Evolutionary conservation across 2,113 vertebrate species (phyloP), one percentile per base, ranked within the genome.

Genomic region (Hippopotamus amphibius): DNA sequence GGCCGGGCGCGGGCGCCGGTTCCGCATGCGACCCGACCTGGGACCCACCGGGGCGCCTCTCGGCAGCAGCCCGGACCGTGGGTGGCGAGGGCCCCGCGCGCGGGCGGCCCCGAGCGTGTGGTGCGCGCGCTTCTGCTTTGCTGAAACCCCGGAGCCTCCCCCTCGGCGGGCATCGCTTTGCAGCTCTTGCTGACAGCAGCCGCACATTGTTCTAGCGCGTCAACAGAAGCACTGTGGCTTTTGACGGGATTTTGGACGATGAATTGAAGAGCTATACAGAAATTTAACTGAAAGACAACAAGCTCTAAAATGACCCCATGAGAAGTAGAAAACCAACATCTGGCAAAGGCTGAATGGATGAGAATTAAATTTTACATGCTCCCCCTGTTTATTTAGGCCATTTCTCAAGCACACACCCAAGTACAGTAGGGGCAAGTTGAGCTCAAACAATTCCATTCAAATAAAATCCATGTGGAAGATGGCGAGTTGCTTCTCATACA

Each of bases 161-260:
- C 99, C 99, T 99, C 99, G 99, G 99, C 98, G 98, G 98, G 99
- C 99, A 99, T 99, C 99, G 99, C 99, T 99, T 99, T 37, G 99
- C 99, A 99, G 99, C 99, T 99, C 99, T 99, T 99, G 99, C 99
- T 99, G 99, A 99, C 99, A 99, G 99, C 99, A 99, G 99, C 99
- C 99, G 98, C 99, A 99, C 98, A 98, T 98, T 97, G 98, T 96
- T 98, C 99, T 99, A 99, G 98, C 99, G 98, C 98, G 97, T 98
- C 99, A 37, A 99, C 99, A 99, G 98, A 85, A 65, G 16, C 4
- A 30, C 43, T 46, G 30, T 0, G 6, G 26, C 15, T 41, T 88
- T 48, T 48, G 6, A 93, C 55, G 55, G 53, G 48, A 85, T 87
- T 81, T 63, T 50, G 7, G 89, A 59, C 37, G 77, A 85, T 61